A percentile compares a stretch with the other conserved stretches of the same genome.
Evolutionary conservation across 2,797 vertebrate genomes (phyloP).

Genomic region (Cynopterus sphinx): DNA sequence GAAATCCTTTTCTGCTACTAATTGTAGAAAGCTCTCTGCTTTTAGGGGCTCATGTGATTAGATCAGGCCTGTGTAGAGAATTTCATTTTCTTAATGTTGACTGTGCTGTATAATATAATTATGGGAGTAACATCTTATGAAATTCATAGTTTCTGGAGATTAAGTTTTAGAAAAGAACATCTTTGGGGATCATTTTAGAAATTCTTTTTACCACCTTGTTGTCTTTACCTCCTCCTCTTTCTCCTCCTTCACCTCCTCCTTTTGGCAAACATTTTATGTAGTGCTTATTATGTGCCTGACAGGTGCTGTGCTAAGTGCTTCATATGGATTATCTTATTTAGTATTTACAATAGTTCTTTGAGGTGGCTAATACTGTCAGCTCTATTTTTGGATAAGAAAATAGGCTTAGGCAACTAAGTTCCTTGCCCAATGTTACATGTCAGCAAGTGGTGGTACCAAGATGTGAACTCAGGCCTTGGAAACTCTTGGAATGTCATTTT

Average conservation of each 20-base stretch:
- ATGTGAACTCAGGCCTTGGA: neutral
- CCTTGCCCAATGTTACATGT: neutral
- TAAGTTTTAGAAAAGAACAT: neutral
- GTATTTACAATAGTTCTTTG: neutral
- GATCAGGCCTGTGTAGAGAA: neutral
- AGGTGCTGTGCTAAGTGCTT: neutral
- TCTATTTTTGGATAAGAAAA: neutral
- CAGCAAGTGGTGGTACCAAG: neutral
- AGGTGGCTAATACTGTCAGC: neutral
- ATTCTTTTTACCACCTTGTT: neutral
- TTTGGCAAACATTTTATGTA: neutral
- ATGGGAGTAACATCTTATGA: neutral
- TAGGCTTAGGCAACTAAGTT: neutral
- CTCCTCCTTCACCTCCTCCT: no score
- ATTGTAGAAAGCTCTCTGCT: neutral
- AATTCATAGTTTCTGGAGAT: neutral
- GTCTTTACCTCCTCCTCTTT: no score
- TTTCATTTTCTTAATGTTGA: neutral
- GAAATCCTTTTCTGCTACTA: neutral
- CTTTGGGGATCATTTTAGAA: neutral
- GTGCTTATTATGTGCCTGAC: neutral
- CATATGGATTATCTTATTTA: constrained; percentile 1
- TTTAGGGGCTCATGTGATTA: neutral
- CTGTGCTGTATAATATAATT: neutral
- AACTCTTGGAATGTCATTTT: neutral